Evolutionary conservation across 2,113 vertebrate genomes (phyloP).

Genomic region (Zootoca vivipara): DNA sequence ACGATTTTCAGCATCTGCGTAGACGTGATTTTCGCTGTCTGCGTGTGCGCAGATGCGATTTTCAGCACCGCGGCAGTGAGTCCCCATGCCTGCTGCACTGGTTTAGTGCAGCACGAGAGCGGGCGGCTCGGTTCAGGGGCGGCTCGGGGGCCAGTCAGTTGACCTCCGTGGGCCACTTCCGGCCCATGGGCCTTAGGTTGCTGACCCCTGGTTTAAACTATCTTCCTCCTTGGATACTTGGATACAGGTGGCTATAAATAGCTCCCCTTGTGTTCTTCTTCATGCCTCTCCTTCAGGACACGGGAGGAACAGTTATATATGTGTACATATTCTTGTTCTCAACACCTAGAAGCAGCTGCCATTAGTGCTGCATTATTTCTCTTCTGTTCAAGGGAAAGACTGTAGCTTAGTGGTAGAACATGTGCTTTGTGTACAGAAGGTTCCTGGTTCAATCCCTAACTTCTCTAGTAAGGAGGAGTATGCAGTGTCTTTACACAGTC

Average conservation of each 20-base stretch:
- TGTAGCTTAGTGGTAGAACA: not conserved
- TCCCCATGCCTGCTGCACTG: rapidly evolving
- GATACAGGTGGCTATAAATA: not conserved
- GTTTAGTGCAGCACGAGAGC: too few species aligned
- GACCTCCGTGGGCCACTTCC: too few species aligned
- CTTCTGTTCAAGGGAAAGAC: not conserved
- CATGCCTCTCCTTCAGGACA: not conserved
- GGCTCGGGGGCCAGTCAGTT: too few species aligned
- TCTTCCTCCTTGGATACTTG: not conserved
- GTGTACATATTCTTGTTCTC: not conserved
- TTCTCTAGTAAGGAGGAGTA: too few species aligned
- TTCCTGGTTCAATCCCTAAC: not conserved
- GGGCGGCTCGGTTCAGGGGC: too few species aligned
- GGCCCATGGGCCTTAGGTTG: too few species aligned
- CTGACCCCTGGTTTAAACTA: too few species aligned
- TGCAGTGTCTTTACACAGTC: not conserved
- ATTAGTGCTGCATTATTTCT: not conserved
- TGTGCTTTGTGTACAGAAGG: too few species aligned
- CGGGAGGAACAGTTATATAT: not conserved
- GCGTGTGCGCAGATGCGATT: too few species aligned
- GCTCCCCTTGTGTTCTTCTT: not conserved
- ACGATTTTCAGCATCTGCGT: too few species aligned
- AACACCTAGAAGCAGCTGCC: not conserved
- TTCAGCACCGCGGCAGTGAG: too few species aligned
- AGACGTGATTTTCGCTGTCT: too few species aligned